Base-by-base conservation (phyloP, 1,140 invertebrate species). In the Steinernema feltiae region DNA sequence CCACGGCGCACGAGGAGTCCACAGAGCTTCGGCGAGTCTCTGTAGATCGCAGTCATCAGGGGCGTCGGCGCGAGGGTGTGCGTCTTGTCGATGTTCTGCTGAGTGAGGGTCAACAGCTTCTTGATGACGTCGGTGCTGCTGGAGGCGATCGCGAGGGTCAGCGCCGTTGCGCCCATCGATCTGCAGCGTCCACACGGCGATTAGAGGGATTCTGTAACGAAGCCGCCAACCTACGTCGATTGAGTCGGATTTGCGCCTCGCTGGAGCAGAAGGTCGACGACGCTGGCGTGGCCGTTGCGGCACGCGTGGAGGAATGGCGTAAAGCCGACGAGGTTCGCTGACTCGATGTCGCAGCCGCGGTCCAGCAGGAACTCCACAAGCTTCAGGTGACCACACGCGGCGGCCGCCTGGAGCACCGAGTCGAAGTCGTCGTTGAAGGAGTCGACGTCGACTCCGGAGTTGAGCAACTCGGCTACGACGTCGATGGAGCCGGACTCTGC, bases 321-420 rank as follows among this genome's bases (percentile, higher is more conserved):
- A 87, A 98, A 98, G n/a, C 96, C 96, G 89, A 98, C 95, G 87
- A 98, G 95, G 88, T 98, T 98, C 31, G 90, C 95, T 88, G 98
- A 95, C 88, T 99, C 96, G 81, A 98, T 95, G 87, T 98, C 98
- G 29, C 96, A 95, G 76, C 95, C 95, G 71, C 94, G 90, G 86
- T 98, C 95, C 76, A 98, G 92, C 32, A 99, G 88, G 71, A 98
- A 88, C 29, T 29, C 48, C 31, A 79, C 78, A 30, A 79, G 29
- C 32, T 75, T 80, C 24, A 48, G 48, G 63, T 79, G 71, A 1
- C 78, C 78, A 30, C 78, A 30, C 0, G 78, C 78, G 24, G 78
- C 41, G 0, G 78, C 78, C 48, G 76, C 80, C 32, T 79, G 78
- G 53, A 63, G 53, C 15, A 63, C 53, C 7, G 15, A n/a, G 15